Evolutionary conservation across 2,113 vertebrate species (phyloP), one percentile per base, ranked within the genome.

Genomic region (Cynopterus brachyotis): DNA sequence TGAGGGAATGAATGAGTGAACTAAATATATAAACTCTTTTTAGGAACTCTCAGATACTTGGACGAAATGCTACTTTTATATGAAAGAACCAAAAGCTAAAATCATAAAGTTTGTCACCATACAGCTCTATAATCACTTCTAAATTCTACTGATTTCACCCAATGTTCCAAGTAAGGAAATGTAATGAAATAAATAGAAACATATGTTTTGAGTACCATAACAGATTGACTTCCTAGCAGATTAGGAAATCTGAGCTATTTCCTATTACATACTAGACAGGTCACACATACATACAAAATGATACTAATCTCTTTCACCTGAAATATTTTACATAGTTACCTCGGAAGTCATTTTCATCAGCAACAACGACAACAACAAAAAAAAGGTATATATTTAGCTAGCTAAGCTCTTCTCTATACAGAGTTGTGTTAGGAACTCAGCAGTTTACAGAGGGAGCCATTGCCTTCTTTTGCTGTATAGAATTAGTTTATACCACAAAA

Each of bases 161-260:
- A 62, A 15, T 87, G 59, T 94, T 95, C 79, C 92, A 86, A 89
- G 30, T 42, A 93, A 95, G 35, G 50, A 97, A 91, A 47, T 88
- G 5, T 76, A 81, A 94, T 75, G n/a, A 97, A 88, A 96, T 69
- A 89, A 95, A 82, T 73, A 64, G 57, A 83, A 95, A 87, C 84
- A 70, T 92, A 76, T 76, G n/a, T 60, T 79, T 85, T 55, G 55
- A 42, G 22, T n/a, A 80, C 53, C 45, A 11, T 89, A 83, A 80
- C 24, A 84, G 37, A 95, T 26, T 89, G 66, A 19, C 55, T 76
- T 96, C 64, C 50, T 75, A 76, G 47, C 13, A 90, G 64, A 94
- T 89, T 64, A 95, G 60, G 32, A 89, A 76, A 50, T 59, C 62
- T 57, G n/a, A 83, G 60, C 28, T 81, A 64, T 66, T 96, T 75